Evolutionary conservation across 2,888 invertebrate species (phyloP).

Genomic region (Colletes collaris): DNA sequence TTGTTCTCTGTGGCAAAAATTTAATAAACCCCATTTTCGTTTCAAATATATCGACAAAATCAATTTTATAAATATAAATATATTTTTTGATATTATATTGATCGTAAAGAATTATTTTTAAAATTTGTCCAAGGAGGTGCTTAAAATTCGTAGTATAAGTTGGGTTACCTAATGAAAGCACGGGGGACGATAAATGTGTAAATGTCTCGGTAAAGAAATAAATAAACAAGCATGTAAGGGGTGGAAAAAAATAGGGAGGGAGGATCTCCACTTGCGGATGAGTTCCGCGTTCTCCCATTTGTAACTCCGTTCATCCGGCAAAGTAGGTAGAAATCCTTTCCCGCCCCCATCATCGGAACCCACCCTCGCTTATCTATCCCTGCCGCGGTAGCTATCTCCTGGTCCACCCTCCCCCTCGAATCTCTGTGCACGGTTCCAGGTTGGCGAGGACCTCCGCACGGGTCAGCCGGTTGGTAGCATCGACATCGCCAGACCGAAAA

Average conservation of each 20-base stretch:
- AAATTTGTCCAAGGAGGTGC: too few species aligned
- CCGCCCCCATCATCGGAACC: slow-evolving; percentile 71
- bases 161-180: neutral
- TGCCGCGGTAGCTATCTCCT: slow-evolving; percentile 6
- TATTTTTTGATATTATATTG: too few species aligned
- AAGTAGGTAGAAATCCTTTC: slow-evolving; percentile 79
- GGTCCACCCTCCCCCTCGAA: slow-evolving; percentile 17
- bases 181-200: neutral
- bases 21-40: too few species aligned
- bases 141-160: too few species aligned
- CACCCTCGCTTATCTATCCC: slow-evolving; percentile 65
- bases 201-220: slow-evolving; percentile 1
- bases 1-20: too few species aligned
- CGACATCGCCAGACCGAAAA: slow-evolving; percentile 65
- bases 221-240: neutral
- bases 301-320: slow-evolving; percentile 81
- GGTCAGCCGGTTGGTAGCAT: slow-evolving; percentile 32
- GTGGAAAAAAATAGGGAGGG: neutral
- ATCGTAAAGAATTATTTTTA: too few species aligned
- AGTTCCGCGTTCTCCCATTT: slow-evolving; percentile 81
- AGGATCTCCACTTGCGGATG: slow-evolving; percentile 78
- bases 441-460: slow-evolving; percentile 36
- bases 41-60: too few species aligned
- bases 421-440: slow-evolving; percentile 3
- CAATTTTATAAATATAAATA: too few species aligned